Evolutionary conservation across 1,140 invertebrate genomes (phyloP).

Genomic region (Nebria ingens): DNA sequence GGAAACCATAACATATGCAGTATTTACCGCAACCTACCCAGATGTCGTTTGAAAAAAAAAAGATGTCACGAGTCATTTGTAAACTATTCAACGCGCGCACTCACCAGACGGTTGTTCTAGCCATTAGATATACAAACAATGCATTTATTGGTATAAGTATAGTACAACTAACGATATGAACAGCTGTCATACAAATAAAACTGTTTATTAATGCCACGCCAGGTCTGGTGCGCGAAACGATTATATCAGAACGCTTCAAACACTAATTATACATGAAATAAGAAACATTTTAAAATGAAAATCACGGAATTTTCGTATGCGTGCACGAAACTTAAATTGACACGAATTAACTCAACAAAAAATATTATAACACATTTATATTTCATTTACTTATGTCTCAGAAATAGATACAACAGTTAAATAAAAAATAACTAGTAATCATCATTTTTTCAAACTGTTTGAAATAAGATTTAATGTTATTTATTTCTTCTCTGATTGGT

Average conservation of each 20-base stretch:
- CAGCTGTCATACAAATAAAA: not conserved
- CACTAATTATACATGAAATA: not conserved
- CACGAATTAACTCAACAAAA: too few species aligned
- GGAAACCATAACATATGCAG: conserved; percentile 5
- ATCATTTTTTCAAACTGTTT: too few species aligned
- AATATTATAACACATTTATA: too few species aligned
- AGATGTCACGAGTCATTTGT: not conserved
- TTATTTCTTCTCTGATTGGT: too few species aligned
- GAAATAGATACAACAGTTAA: too few species aligned
- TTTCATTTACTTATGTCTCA: too few species aligned
- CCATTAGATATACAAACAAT: conserved; percentile 3
- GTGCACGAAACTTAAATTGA: too few species aligned
- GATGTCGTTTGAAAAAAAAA: conserved; percentile 8
- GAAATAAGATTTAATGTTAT: too few species aligned
- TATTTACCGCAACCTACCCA: not conserved
- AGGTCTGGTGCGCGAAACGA: not conserved
- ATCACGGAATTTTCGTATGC: too few species aligned
- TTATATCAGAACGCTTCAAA: not conserved
- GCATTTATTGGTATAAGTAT: not conserved
- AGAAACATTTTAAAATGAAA: too few species aligned
- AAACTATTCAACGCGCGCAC: not conserved
- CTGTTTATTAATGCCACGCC: not conserved
- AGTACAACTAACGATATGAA: not conserved
- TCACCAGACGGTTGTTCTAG: not conserved
- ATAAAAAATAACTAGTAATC: too few species aligned